A percentile compares a stretch with the other conserved stretches of the same genome.
phyloP scores from a whole-genome alignment of 2,113 vertebrate genomes.

The Bungarus multicinctus region DNA sequence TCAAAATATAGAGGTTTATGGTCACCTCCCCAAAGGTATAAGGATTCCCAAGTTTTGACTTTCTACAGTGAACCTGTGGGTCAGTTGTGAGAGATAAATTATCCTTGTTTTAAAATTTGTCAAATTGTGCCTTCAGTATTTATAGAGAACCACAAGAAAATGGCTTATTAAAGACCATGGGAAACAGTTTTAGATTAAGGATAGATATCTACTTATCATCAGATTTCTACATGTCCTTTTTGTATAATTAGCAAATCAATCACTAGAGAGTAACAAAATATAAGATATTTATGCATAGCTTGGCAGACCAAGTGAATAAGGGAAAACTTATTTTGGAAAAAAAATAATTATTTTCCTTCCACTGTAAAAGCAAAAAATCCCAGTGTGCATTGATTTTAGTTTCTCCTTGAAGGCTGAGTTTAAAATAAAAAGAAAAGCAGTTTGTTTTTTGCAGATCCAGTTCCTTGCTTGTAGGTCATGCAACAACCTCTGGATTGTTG shows the following conservation, averaged over 20 bases:
- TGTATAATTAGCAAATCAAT: not conserved
- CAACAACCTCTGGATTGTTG: constrained; percentile 46
- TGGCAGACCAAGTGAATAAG: not conserved
- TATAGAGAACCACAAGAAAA: not conserved
- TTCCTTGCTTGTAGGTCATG: constrained; percentile 36
- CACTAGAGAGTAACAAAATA: not conserved
- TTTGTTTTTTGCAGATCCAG: constrained; percentile 63
- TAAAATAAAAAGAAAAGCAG: not conserved
- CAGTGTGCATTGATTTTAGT: not conserved
- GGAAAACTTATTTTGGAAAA: not conserved
- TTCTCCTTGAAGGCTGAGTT: not conserved
- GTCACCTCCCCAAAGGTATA: not conserved
- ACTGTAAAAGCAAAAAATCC: not conserved
- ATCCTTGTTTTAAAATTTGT: not conserved
- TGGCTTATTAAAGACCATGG: not conserved
- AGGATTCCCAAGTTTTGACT: not conserved
- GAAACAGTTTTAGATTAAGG: not conserved
- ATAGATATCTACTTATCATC: not conserved
- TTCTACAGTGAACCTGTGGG: not conserved
- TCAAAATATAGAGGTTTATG: not conserved
- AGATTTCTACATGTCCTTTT: not conserved
- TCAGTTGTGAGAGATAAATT: not conserved
- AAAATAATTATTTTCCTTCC: not conserved
- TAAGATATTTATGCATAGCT: not conserved
- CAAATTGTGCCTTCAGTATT: not conserved